phyloP scores from a whole-genome alignment of 2,888 invertebrate species.

The Aporophyla lueneburgensis region DNA sequence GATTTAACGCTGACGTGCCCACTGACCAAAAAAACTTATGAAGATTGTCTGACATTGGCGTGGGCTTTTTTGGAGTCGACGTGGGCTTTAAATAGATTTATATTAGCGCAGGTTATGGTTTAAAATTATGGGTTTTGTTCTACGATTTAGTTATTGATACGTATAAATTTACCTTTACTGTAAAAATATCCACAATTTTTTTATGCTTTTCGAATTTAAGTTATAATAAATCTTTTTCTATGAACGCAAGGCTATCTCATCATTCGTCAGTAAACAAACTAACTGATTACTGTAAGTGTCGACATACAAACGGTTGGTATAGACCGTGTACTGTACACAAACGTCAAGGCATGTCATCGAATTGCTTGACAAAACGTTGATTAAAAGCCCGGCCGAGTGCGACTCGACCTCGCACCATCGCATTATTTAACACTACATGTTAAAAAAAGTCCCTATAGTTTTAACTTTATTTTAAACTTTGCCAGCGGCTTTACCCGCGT shows the following conservation, averaged over 20 bases:
- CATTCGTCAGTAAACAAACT: slow-evolving; percentile 37
- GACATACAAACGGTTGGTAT: slow-evolving; percentile 29
- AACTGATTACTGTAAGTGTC: slow-evolving; percentile 58
- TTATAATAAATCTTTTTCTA: not conserved
- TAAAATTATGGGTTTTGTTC: slow-evolving; percentile 28
- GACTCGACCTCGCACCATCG: too few relatives aligned
- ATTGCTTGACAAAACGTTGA: slow-evolving; percentile 29
- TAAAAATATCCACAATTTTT: not conserved
- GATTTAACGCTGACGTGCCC: slow-evolving; percentile 46
- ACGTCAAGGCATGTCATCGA: slow-evolving; percentile 30
- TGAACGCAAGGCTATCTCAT: slow-evolving; percentile 20
- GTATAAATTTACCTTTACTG: not conserved
- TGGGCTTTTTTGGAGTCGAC: slow-evolving; percentile 45
- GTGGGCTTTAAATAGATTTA: slow-evolving; percentile 34
- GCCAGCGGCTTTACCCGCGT: too few relatives aligned
- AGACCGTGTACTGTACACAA: slow-evolving; percentile 48
- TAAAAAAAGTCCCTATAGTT: too few relatives aligned
- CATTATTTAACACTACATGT: too few relatives aligned
- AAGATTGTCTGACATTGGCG: slow-evolving; percentile 26
- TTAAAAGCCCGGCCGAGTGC: slow-evolving; percentile 1
- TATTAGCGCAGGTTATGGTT: slow-evolving; percentile 14
- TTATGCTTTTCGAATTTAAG: not conserved
- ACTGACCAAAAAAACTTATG: slow-evolving; percentile 34
- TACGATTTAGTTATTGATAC: not conserved
- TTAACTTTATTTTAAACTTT: too few relatives aligned